These are phyloP conservation scores for Bombus balteatus DNA, from an alignment of 1,140 invertebrate species.

Conservation along the genomic window DNA sequence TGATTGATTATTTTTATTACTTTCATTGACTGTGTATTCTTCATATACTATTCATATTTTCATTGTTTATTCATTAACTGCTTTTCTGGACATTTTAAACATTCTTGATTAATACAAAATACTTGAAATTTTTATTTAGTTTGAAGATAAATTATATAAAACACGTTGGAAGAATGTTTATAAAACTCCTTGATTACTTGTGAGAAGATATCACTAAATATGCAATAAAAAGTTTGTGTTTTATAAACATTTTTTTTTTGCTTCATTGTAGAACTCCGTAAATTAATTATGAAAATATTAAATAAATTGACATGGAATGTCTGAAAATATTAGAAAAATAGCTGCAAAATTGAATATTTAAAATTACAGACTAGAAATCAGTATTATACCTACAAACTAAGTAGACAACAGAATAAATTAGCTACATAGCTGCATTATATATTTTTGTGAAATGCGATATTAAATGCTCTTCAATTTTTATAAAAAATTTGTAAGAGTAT, in stretches of 20 bases:
- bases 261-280: background rate
- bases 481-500: conserved; percentile 13
- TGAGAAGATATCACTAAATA: background rate
- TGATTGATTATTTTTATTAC: conserved; percentile 30
- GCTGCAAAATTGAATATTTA: conserved; percentile 37
- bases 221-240: conserved; percentile 15
- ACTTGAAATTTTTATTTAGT: background rate
- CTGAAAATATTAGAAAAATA: conserved; percentile 39
- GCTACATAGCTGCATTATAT: conserved; percentile 3
- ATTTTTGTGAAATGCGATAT: conserved; percentile 25
- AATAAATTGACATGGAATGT: conserved; percentile 51
- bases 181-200: conserved; percentile 1
- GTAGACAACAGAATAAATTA: conserved; percentile 48
- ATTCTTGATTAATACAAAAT: background rate
- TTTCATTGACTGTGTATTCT: conserved; percentile 35
- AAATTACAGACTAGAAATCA: conserved; percentile 52
- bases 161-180: conserved; percentile 10
- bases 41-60: conserved; percentile 15
- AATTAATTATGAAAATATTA: conserved; percentile 21
- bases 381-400: conserved; percentile 43
- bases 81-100: conserved; percentile 17
- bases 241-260: conserved; percentile 13
- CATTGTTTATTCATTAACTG: conserved; percentile 20
- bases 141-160: conserved; percentile 20
- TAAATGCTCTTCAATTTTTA: background rate